phyloP scores from a whole-genome alignment of 2,113 vertebrate species.

The Melierax canorus region DNA sequence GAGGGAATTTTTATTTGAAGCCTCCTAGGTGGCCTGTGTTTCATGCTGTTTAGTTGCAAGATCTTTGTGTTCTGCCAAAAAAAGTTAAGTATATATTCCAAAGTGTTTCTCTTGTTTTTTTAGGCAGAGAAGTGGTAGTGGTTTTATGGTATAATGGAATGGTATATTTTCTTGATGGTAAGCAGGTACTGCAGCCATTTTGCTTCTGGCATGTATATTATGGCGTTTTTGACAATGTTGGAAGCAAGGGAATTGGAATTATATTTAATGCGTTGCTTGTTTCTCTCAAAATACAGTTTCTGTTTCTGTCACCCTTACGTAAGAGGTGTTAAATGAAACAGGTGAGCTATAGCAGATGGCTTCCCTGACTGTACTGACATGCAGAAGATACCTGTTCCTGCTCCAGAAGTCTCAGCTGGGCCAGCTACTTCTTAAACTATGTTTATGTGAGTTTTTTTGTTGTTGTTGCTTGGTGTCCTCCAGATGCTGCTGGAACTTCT shows the following conservation, averaged over 20 bases:
- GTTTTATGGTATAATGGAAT: neutral
- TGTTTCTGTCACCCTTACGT: neutral
- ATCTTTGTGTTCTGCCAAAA: neutral
- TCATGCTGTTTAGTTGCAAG: neutral
- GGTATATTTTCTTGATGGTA: neutral
- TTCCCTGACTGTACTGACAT: neutral
- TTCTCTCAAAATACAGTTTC: neutral
- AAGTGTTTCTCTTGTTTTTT: neutral
- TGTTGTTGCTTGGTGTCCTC: neutral
- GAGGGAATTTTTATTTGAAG: neutral
- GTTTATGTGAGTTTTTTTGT: neutral
- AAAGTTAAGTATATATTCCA: neutral
- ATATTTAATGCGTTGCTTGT: neutral
- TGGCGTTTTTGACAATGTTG: accelerated
- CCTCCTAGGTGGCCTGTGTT: neutral
- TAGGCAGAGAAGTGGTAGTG: neutral
- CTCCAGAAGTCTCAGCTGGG: neutral
- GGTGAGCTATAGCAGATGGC: neutral
- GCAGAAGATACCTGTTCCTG: neutral
- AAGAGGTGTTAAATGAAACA: neutral
- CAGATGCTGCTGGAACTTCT: neutral
- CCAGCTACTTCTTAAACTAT: neutral
- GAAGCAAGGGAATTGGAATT: neutral
- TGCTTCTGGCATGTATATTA: neutral
- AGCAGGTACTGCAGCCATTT: neutral